Evolutionary conservation across 2,113 vertebrate genomes (phyloP).

Genomic region (Casuarius casuarius): DNA sequence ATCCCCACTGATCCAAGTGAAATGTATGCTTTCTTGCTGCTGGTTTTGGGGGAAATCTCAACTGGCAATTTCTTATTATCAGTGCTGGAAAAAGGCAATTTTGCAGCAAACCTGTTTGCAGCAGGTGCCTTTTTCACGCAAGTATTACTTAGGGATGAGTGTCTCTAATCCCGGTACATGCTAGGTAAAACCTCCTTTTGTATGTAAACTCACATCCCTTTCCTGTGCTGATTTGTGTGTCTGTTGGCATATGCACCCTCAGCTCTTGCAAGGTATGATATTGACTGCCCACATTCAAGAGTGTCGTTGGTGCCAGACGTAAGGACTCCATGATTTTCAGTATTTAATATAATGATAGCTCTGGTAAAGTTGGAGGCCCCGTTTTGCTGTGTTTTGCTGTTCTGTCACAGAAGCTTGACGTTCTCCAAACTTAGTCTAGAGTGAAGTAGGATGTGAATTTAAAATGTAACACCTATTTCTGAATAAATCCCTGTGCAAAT

Average conservation of each 20-base stretch:
- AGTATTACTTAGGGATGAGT: not conserved
- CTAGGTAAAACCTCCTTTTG: not conserved
- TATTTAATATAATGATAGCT: not conserved
- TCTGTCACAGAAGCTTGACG: not conserved
- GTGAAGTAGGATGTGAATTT: not conserved
- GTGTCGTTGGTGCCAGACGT: not conserved
- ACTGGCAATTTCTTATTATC: not conserved
- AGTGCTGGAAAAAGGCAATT: not conserved
- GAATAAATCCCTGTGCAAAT: not conserved
- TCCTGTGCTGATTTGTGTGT: not conserved
- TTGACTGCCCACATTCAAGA: not conserved
- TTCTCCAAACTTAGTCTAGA: not conserved
- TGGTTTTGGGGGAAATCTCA: not conserved
- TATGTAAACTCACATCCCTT: not conserved
- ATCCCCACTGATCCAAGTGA: not conserved
- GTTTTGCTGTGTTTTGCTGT: not conserved
- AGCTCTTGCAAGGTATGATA: not conserved
- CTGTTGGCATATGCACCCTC: not conserved
- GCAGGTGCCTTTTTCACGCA: not conserved
- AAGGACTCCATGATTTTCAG: not conserved
- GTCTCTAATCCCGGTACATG: not conserved
- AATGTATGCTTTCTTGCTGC: not conserved
- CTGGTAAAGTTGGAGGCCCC: not conserved
- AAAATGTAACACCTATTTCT: not conserved
- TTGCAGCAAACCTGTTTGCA: not conserved